Conservation (phyloP, 2,797 vertebrate species). For the Chelon labrosus region DNA sequence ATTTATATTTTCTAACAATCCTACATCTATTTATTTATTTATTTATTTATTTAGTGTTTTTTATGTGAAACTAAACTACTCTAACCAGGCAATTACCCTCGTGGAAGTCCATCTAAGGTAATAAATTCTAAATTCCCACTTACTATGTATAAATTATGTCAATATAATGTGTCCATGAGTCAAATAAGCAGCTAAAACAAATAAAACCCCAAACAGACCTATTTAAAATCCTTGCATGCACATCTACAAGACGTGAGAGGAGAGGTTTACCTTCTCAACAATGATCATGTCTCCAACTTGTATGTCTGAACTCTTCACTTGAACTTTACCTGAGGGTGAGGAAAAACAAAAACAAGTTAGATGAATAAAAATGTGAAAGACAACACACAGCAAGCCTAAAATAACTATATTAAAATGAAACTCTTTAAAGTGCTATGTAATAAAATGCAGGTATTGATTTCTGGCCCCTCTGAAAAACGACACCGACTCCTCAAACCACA, state of each 20-base stretch:
- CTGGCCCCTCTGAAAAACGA: slow-evolving; percentile 34
- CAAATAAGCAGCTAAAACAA: no score
- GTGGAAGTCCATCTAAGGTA: no score
- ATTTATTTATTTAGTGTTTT: no score
- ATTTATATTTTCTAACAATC: no score
- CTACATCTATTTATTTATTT: no score
- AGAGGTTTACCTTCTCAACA: slow-evolving; percentile 93
- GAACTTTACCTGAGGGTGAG: slow-evolving; percentile 88
- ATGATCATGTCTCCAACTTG: slow-evolving; percentile 99
- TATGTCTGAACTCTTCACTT: slow-evolving; percentile 98
- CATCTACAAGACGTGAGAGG: not conserved
- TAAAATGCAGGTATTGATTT: slow-evolving; percentile 53
- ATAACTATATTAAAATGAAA: not conserved
- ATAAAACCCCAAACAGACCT: no score
- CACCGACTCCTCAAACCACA: slow-evolving; percentile 55
- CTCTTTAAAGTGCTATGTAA: slow-evolving; percentile 31
- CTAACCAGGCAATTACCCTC: no score
- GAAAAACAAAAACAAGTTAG: not conserved
- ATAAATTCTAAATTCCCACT: no score
- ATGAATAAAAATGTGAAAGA: not conserved
- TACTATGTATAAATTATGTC: no score
- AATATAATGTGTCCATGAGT: no score
- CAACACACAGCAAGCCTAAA: not conserved
- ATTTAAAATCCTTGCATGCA: no score
- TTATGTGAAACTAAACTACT: no score